Evolutionary conservation across 1,140 invertebrate species (phyloP), one percentile per base, ranked within the genome.

Genomic region (Halyomorpha halys): DNA sequence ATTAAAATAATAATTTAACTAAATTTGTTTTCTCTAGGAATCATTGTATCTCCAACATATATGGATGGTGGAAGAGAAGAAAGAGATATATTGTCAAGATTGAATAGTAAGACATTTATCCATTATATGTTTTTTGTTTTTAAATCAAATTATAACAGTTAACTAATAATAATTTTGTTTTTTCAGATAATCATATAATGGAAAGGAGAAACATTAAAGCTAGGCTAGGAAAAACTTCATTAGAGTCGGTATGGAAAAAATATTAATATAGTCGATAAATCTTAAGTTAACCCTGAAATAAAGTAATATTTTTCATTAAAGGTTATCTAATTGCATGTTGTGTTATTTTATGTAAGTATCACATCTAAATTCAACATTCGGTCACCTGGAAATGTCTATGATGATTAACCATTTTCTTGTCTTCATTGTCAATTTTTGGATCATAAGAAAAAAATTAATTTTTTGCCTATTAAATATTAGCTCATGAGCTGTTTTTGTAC

Each of bases 161-260:
- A 19, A 2, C 21, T 18, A 23, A 19, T 56, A 6, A 56, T 25
- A 56, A 56, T 56, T 56, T 56, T 56, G 1, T 6, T 23, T 23
- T 23, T 23, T 56, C 23, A 16, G 14, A 56, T 5, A 16, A 23
- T 8, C 18, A 5, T 15, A 21, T 39, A 11, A 13, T 39, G 23
- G 53, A 56, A 23, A 56, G 23, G 18, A 21, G 53, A 25, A 23
- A 56, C 23, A 56, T 56, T 25, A 56, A 56, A 56, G 18, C 53
- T 16, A 56, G 53, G 18, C 23, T 56, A 14, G 53, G 53, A 56
- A 23, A 23, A 3, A 16, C 53, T 4, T 56, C 53, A 23, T 56
- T 23, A 27, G 23, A 56, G 9, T 23, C 23, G 53, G 53, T 56
- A 25, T 23, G 53, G 19, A 56, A 49, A 21, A 49, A 49, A 49